Evolutionary conservation across 2,797 vertebrate species (phyloP).

Genomic region (Molothrus ater): DNA sequence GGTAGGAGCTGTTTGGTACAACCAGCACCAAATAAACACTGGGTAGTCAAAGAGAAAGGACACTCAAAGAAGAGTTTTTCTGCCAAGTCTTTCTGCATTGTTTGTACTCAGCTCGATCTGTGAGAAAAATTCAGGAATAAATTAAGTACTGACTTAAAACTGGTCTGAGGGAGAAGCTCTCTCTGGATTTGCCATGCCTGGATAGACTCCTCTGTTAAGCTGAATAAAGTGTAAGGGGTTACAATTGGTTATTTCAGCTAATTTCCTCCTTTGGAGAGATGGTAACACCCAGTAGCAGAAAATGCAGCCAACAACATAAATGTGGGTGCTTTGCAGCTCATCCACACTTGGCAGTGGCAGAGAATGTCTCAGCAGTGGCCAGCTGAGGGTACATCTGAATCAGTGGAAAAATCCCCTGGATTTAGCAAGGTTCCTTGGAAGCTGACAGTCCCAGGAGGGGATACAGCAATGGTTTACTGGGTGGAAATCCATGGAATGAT

Average conservation of each 20-base stretch:
- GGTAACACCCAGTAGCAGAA: background rate
- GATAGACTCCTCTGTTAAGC: background rate
- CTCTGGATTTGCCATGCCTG: background rate
- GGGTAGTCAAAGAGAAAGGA: background rate
- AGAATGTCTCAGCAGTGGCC: fast-evolving
- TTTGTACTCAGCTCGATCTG: background rate
- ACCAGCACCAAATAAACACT: background rate
- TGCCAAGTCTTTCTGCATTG: background rate
- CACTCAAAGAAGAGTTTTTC: background rate
- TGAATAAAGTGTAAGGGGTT: background rate
- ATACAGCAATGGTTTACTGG: background rate
- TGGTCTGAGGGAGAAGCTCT: background rate
- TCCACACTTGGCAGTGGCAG: background rate
- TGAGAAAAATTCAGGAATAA: background rate
- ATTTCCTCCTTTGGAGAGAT: background rate
- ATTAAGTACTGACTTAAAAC: background rate
- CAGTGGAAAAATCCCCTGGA: background rate
- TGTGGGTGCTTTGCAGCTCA: background rate
- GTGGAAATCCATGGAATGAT: background rate
- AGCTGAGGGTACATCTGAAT: background rate
- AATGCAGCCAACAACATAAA: background rate
- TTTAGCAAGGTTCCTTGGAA: background rate
- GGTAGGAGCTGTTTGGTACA: background rate
- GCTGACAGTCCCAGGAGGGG: fast-evolving
- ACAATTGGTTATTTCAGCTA: background rate